Percentiles rank a stretch among this genome's conserved stretches.
phyloP scores from a whole-genome alignment of 2,797 vertebrate species.

The Enteromius unitaeniatus region DNA sequence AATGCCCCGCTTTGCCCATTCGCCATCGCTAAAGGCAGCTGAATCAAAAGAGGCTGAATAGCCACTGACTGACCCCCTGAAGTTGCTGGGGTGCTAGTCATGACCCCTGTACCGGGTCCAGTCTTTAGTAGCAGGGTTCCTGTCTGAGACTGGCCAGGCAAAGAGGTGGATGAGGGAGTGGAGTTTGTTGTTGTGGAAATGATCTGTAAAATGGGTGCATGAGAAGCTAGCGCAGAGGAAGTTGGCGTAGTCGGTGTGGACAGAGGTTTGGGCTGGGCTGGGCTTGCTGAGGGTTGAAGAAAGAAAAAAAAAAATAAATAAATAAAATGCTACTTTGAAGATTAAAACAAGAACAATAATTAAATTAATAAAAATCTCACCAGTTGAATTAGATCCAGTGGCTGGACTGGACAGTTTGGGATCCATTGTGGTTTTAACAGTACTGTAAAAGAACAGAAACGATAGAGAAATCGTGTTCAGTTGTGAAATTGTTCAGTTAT shows the following conservation, averaged over 20 bases:
- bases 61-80: constrained; percentile 83
- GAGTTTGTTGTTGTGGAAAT: constrained; percentile 71
- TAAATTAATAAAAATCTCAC: constrained; percentile 64
- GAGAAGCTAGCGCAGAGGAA: constrained; percentile 79
- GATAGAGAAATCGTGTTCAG: background rate
- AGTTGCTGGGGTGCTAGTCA: constrained; percentile 51
- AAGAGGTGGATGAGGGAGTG: constrained; percentile 67
- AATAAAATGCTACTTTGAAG: background rate
- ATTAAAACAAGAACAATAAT: background rate
- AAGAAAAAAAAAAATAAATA: background rate
- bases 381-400: constrained; percentile 65
- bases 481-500: too few relatives aligned
- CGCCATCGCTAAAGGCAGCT: constrained; percentile 78
- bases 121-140: constrained; percentile 79
- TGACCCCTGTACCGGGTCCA: constrained; percentile 58
- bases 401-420: constrained; percentile 70
- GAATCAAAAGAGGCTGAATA: constrained; percentile 83
- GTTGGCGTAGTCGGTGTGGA: constrained; percentile 74
- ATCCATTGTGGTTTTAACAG: constrained; percentile 73
- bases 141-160: constrained; percentile 75
- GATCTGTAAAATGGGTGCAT: constrained; percentile 79
- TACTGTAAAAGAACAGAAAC: constrained; percentile 75
- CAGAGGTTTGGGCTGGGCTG: constrained; percentile 58
- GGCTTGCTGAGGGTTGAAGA: constrained; percentile 34
- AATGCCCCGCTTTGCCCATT: constrained; percentile 77